Percentiles rank a stretch among this genome's conserved stretches.
Conservation (phyloP, 2,888 invertebrate genomes). For the Lithosia quadra region DNA sequence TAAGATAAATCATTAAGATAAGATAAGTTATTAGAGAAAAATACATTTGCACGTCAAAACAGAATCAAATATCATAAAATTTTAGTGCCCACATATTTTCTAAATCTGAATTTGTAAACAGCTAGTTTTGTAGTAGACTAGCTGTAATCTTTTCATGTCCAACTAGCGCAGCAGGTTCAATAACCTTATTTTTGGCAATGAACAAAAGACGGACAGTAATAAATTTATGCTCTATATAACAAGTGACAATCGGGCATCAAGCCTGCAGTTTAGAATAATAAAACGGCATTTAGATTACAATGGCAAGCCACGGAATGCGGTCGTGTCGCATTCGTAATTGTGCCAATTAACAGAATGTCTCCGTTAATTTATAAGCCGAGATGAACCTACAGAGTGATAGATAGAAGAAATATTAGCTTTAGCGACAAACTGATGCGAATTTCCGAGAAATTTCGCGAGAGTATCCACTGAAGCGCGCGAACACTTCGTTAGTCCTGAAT, state of each 20-base stretch:
- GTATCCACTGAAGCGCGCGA: conserved; percentile 12
- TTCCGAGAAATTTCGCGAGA: conserved; percentile 11
- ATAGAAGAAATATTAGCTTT: conserved; percentile 40
- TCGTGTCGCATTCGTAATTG: conserved; percentile 73
- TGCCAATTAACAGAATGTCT: conserved; percentile 76
- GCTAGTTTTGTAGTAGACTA: conserved; percentile 3
- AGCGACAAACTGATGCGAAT: conserved; percentile 30
- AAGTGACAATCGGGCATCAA: conserved; percentile 45
- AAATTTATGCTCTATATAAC: conserved; percentile 60
- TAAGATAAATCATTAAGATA: no score
- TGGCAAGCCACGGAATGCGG: conserved; percentile 67
- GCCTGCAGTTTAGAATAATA: conserved; percentile 56
- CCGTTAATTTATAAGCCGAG: conserved; percentile 69
- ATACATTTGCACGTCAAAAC: no score
- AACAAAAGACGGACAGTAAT: conserved; percentile 46
- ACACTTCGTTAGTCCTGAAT: conserved; percentile 31
- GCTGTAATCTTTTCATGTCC: conserved; percentile 22
- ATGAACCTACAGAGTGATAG: conserved; percentile 51
- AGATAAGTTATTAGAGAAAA: no score
- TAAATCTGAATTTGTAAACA: background rate
- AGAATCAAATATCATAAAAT: no score
- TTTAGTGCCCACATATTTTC: background rate
- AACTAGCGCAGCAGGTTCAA: conserved; percentile 27
- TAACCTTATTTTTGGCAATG: conserved; percentile 34
- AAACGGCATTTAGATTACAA: conserved; percentile 57